Percentiles rank a stretch among this genome's conserved stretches.
These are phyloP conservation scores for Epicauta chinensis DNA, from an alignment of 1,140 invertebrate genomes.

Conservation along the genomic window DNA sequence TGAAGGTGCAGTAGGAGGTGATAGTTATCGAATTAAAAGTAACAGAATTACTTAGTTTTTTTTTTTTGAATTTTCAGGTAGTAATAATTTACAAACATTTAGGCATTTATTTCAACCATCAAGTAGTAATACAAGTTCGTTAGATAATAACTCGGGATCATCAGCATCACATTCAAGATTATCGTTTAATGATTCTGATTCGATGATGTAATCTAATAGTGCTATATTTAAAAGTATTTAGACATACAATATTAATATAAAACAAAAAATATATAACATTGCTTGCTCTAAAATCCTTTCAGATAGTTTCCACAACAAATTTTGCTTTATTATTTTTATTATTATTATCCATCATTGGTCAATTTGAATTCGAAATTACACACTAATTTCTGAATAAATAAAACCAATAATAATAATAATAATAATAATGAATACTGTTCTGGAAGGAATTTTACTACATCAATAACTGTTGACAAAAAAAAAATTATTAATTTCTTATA, in stretches of 20 bases:
- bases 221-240: too few species aligned
- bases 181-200: constrained; percentile 7
- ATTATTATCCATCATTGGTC: constrained; percentile 2
- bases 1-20: too few species aligned
- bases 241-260: too few species aligned
- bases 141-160: constrained; percentile 5
- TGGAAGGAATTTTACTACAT: background rate
- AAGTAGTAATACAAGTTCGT: constrained; percentile 8
- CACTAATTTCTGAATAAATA: too few species aligned
- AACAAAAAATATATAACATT: constrained; percentile 2
- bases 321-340: constrained; percentile 3
- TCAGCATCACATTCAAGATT: constrained; percentile 12
- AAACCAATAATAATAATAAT: too few species aligned
- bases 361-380: constrained; percentile 5
- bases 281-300: constrained; percentile 13
- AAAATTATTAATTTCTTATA: constrained; percentile 4
- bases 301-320: constrained; percentile 4
- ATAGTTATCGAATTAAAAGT: too few species aligned
- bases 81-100: background rate
- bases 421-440: constrained; percentile 6
- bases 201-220: constrained; percentile 6
- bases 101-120: constrained; percentile 5
- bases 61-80: constrained; percentile 2
- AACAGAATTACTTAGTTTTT: background rate
- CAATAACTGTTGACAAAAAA: background rate